Base-by-base conservation (phyloP, 2,888 invertebrate genomes). In the Xylota segnis region DNA sequence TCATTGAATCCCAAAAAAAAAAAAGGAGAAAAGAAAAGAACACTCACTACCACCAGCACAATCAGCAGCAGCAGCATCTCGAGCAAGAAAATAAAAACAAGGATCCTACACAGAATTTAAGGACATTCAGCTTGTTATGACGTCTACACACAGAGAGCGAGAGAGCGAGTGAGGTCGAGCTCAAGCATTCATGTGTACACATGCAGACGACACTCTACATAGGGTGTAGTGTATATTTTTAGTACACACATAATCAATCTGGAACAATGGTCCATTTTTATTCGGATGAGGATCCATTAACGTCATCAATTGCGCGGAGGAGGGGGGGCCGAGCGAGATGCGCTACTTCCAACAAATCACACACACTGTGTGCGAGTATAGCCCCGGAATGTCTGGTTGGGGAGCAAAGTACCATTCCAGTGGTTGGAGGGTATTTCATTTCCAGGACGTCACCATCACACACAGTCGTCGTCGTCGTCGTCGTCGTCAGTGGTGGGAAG, bases 211-310 rank as follows among this genome's bases (percentile, higher is more conserved):
- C 71, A 59, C 52, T 56, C 66, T 72, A 29, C 23, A 23, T 10
- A 37, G 10, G 71, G 34, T 37, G 27, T 37, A n/a, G n/a, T 63
- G 66, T 71, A 32, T 76, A 43, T 76, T 81, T 84, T 68, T 76
- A 78, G 78, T 68, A 43, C 65, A 76, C 86, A 81, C 76, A 86
- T 77, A 81, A 86, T 81, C 72, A 86, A 77, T 86, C 76, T 82
- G 71, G 86, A 81, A 82, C 81, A 82, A 86, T 77, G 86, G 81
- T 76, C 86, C 81, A 81, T 86, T 86, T 23, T 76, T 76, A 76
- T 66, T 58, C 54, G 37, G 86, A 86, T 76, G 86, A 82, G 76
- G 66, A 68, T 68, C 86, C 72, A 86, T 76, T 86, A 81, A 82
- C 81, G 81, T 86, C 86, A 86, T 86, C 86, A 86, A 81, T 77